Conservation (phyloP, 2,113 vertebrate species). For the Ondatra zibethicus region DNA sequence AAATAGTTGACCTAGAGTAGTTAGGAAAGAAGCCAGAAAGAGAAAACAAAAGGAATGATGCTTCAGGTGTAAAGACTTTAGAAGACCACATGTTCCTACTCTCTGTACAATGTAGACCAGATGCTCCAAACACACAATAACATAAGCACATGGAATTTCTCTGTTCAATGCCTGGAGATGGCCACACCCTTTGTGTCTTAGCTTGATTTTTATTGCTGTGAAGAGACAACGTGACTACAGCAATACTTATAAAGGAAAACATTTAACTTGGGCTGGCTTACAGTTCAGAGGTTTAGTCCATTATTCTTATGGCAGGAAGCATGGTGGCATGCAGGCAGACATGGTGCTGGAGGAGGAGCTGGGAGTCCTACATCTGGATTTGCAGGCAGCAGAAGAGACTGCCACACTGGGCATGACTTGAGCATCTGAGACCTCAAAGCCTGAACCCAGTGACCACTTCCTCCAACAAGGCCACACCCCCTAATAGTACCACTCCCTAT, state of each 20-base stretch:
- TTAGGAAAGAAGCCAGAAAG: neutral
- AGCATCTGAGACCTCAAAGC: neutral
- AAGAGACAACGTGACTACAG: neutral
- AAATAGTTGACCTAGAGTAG: neutral
- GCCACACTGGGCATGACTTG: neutral
- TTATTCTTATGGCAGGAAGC: too few species aligned
- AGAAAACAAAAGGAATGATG: neutral
- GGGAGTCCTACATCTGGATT: too few species aligned
- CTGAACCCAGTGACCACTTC: too few species aligned
- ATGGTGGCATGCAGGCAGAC: too few species aligned
- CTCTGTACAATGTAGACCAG: neutral
- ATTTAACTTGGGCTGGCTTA: too few species aligned
- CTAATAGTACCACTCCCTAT: too few species aligned
- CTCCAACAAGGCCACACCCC: too few species aligned
- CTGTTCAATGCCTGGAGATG: neutral
- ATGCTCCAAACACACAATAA: neutral
- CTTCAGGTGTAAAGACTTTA: neutral
- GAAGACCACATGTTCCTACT: neutral
- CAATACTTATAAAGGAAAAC: neutral
- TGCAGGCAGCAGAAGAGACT: too few species aligned
- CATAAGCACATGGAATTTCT: neutral
- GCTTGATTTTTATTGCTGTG: neutral
- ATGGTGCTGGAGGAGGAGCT: too few species aligned
- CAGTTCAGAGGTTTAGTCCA: too few species aligned
- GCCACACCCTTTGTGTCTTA: neutral